A percentile compares a stretch with the other conserved stretches of the same genome.
phyloP scores from a whole-genome alignment of 2,888 invertebrate species.

The Portevinia maculata region DNA sequence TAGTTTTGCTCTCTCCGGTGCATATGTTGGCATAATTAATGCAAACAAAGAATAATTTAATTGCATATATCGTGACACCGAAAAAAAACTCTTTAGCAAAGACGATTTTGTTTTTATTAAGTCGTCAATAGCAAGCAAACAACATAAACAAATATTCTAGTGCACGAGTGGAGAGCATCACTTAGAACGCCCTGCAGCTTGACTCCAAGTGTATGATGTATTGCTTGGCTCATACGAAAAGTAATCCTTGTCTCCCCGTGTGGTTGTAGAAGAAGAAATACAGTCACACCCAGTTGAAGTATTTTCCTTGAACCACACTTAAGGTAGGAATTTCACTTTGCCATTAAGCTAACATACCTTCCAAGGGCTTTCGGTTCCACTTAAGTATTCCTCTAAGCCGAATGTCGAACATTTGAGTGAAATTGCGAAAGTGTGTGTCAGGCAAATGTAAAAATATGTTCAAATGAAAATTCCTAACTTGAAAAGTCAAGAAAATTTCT shows the following conservation, averaged over 20 bases:
- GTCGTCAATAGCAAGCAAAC: conserved; percentile 29
- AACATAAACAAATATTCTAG: conserved; percentile 54
- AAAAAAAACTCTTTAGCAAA: conserved; percentile 7
- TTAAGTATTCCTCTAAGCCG: conserved; percentile 47
- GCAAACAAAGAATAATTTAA: conserved; percentile 58
- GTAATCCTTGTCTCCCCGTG: conserved; percentile 41
- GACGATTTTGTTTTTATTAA: neutral
- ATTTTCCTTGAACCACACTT: conserved; percentile 55
- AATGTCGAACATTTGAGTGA: conserved; percentile 65
- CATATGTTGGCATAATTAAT: conserved; percentile 52
- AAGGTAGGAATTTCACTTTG: conserved; percentile 39
- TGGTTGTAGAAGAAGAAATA: conserved; percentile 25
- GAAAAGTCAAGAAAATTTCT: conserved; percentile 39
- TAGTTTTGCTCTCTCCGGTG: neutral
- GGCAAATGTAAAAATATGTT: conserved; percentile 51
- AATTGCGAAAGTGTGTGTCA: conserved; percentile 10
- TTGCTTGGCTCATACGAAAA: conserved; percentile 18
- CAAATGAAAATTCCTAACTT: conserved; percentile 52
- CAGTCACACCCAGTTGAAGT: conserved; percentile 48
- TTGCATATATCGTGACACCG: conserved; percentile 42
- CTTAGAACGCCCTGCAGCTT: conserved; percentile 23
- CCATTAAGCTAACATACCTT: conserved; percentile 37
- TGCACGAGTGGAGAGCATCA: conserved; percentile 37
- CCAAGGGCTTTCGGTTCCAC: conserved; percentile 66
- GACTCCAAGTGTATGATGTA: conserved; percentile 22